Percentiles rank a stretch among this genome's conserved stretches.
These are phyloP conservation scores for Pseudotriccus pelzelni DNA, from an alignment of 2,797 vertebrate genomes.

Conservation along the genomic window DNA sequence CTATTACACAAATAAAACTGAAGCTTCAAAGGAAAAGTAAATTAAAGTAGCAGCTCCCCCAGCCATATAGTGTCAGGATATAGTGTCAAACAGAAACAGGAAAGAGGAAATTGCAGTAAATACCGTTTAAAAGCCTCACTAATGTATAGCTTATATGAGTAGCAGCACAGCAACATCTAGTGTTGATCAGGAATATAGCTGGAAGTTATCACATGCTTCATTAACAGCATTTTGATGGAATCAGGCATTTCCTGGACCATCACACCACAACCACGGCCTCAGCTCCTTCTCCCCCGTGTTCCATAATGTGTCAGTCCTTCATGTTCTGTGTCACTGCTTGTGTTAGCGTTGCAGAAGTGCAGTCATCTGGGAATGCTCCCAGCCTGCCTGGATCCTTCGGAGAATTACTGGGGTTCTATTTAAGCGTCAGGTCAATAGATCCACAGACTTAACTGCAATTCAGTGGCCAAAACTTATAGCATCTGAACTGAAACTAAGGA, in stretches of 20 bases:
- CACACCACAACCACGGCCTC: background rate
- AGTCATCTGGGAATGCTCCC: background rate
- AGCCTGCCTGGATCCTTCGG: fast-evolving
- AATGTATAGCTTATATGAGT: constrained; percentile 56
- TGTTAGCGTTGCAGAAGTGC: background rate
- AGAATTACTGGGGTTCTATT: background rate
- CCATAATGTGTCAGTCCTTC: background rate
- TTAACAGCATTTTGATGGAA: background rate
- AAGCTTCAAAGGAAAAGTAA: background rate
- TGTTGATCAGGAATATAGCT: constrained; percentile 68
- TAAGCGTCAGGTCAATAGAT: background rate
- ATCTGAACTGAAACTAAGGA: background rate
- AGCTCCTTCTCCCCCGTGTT: background rate
- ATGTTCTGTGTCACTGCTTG: background rate
- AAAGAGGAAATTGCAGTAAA: constrained; percentile 26
- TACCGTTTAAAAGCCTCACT: background rate
- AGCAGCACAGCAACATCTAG: constrained; percentile 78
- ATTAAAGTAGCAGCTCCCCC: background rate
- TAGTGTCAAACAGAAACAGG: background rate
- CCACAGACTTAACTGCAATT: fast-evolving
- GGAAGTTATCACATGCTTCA: background rate
- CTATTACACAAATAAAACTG: background rate
- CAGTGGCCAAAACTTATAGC: background rate
- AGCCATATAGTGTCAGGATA: background rate
- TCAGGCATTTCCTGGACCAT: background rate